phyloP scores from a whole-genome alignment of 2,797 vertebrate genomes.

The Chrysocyon brachyurus region DNA sequence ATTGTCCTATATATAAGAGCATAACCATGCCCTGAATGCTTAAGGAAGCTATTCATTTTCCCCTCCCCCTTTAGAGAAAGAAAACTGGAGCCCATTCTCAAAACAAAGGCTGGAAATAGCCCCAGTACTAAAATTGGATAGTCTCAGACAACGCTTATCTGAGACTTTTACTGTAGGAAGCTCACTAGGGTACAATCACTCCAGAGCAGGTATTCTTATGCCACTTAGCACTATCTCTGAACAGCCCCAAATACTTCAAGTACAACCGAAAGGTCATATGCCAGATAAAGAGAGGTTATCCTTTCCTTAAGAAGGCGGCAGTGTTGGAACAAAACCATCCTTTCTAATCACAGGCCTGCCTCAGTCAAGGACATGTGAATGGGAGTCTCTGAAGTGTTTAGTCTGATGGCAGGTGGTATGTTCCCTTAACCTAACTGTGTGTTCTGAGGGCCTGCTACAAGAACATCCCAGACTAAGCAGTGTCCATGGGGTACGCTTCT shows the following conservation, averaged over 20 bases:
- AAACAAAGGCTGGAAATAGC: slow-evolving; percentile 39
- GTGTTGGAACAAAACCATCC: slow-evolving; percentile 37
- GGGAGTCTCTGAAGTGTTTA: background rate
- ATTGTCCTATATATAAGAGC: background rate
- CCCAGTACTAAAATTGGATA: background rate
- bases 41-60: background rate
- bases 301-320: slow-evolving; percentile 40
- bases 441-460: background rate
- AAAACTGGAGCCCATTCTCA: slow-evolving; percentile 34
- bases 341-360: slow-evolving; percentile 23
- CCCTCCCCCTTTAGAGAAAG: background rate
- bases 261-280: slow-evolving; percentile 58
- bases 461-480: background rate
- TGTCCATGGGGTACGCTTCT: background rate
- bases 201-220: background rate
- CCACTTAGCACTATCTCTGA: slow-evolving; percentile 46
- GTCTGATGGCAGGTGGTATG: background rate
- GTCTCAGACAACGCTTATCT: slow-evolving; percentile 9
- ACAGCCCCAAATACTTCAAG: slow-evolving; percentile 26
- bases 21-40: background rate
- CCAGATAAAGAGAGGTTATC: slow-evolving; percentile 68
- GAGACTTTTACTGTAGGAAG: slow-evolving; percentile 12
- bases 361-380: background rate
- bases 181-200: background rate
- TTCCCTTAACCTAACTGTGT: background rate